phyloP scores from a whole-genome alignment of 2,113 vertebrate genomes.

The Drymodes brunneopygia region DNA sequence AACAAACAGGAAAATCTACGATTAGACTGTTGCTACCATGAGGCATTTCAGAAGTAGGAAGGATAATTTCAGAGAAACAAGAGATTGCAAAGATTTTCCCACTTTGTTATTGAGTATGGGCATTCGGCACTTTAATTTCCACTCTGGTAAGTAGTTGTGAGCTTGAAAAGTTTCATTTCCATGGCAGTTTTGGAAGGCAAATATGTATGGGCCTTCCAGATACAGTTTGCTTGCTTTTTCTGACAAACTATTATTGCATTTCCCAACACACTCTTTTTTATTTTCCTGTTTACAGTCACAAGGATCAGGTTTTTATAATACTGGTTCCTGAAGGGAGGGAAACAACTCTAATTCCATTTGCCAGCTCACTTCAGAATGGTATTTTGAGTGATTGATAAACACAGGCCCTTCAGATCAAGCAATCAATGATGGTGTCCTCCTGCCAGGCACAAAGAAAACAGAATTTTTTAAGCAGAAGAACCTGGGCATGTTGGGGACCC shows the following conservation, averaged over 20 bases:
- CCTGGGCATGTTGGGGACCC: accelerated
- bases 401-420: not conserved
- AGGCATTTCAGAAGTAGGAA: not conserved
- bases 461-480: not conserved
- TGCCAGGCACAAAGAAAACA: not conserved
- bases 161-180: conserved; percentile 12
- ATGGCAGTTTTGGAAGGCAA: not conserved
- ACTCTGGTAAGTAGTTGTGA: not conserved
- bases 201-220: not conserved
- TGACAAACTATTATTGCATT: not conserved
- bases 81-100: not conserved
- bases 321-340: not conserved
- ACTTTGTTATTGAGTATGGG: not conserved
- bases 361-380: not conserved
- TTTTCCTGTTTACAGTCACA: not conserved
- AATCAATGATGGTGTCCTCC: accelerated
- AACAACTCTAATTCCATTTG: not conserved
- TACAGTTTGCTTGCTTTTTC: not conserved
- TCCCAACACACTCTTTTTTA: not conserved
- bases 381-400: not conserved
- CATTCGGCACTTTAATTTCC: not conserved
- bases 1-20: not conserved
- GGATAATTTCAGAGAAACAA: not conserved
- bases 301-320: not conserved
- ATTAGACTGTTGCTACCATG: not conserved